phyloP scores from a whole-genome alignment of 2,888 invertebrate genomes.

The Papilio gigon region DNA sequence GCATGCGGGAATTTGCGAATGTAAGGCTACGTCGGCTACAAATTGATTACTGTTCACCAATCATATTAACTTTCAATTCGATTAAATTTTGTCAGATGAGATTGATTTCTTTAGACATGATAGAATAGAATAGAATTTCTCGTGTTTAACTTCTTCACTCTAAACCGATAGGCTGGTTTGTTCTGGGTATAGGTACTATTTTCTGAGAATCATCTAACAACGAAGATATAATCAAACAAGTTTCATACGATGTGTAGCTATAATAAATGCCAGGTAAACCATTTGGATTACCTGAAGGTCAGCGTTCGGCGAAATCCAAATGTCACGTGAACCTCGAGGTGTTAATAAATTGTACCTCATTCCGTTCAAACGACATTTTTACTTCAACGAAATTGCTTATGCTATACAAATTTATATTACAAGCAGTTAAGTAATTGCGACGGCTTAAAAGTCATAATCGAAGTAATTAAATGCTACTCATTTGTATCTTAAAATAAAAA shows the following conservation, averaged over 20 bases:
- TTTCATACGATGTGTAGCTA: not conserved
- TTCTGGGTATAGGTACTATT: not conserved
- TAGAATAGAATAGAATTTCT: no score
- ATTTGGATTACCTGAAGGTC: constrained; percentile 19
- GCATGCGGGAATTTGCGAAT: constrained; percentile 50
- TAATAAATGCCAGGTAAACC: constrained; percentile 26
- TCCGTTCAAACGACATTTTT: constrained; percentile 25
- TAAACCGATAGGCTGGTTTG: no score
- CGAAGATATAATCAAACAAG: not conserved
- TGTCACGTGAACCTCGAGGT: constrained; percentile 24
- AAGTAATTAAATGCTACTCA: not conserved
- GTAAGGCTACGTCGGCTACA: constrained; percentile 28
- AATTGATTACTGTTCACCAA: constrained; percentile 33
- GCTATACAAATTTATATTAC: not conserved
- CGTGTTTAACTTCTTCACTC: no score
- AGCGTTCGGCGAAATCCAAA: constrained; percentile 32
- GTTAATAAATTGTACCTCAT: constrained; percentile 31
- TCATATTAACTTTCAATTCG: not conserved
- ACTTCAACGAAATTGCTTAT: constrained; percentile 1
- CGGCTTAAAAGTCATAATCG: no score
- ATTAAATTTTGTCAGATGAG: not conserved
- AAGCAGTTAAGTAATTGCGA: not conserved
- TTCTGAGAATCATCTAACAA: not conserved
- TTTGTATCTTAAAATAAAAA: no score
- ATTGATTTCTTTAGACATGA: not conserved